phyloP scores from a whole-genome alignment of 2,113 vertebrate genomes.

The Scatophagus argus region DNA sequence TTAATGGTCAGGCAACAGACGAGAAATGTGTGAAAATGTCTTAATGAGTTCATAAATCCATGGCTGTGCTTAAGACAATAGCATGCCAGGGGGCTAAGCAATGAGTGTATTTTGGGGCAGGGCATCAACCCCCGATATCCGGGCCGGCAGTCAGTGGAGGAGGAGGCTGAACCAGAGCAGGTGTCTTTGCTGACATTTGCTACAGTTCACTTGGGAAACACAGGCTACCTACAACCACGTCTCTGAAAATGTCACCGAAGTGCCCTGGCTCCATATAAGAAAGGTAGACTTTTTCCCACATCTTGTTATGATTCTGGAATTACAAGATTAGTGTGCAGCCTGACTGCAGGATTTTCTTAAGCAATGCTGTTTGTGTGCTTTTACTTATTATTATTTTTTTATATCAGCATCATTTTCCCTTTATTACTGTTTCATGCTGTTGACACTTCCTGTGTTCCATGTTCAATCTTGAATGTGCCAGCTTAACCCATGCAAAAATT shows the following conservation, averaged over 20 bases:
- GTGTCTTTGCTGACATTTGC: conserved; percentile 83
- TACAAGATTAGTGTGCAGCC: neutral
- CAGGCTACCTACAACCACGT: conserved; percentile 71
- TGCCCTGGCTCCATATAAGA: conserved; percentile 58
- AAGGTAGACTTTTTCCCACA: conserved; percentile 69
- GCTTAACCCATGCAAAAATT: conserved; percentile 34
- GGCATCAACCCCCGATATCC: conserved; percentile 60
- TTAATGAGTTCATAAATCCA: conserved; percentile 64
- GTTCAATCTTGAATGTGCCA: conserved; percentile 20
- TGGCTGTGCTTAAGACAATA: conserved; percentile 70
- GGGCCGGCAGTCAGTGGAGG: conserved; percentile 51
- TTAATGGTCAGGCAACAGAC: conserved; percentile 9
- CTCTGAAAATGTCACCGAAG: conserved; percentile 69
- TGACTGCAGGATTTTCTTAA: neutral
- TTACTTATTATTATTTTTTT: no score
- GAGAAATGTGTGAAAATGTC: conserved; percentile 33
- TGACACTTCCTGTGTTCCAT: conserved; percentile 19
- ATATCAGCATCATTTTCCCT: neutral
- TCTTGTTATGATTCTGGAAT: conserved; percentile 36
- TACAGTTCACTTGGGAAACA: conserved; percentile 79
- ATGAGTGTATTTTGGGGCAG: conserved; percentile 73
- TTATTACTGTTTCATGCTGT: conserved; percentile 8
- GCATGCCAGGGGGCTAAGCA: conserved; percentile 69
- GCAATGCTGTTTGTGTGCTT: neutral
- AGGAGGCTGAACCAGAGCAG: conserved; percentile 77